Conservation (phyloP, 2,797 vertebrate species). For the Acipenser ruthenus region DNA sequence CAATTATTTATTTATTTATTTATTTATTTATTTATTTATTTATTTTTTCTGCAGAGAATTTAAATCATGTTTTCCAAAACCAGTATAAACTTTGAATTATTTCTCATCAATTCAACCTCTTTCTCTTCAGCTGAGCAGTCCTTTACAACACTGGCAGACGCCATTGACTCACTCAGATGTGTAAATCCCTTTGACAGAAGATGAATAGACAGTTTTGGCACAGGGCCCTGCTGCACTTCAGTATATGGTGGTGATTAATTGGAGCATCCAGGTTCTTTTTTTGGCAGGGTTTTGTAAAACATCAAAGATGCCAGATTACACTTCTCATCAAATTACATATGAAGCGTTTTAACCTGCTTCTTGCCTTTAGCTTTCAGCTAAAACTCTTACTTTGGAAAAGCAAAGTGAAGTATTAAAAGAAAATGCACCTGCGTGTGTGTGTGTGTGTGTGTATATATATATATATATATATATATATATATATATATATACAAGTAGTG, state of each 20-base stretch:
- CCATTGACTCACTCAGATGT: slow-evolving; percentile 49
- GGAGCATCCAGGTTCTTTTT: slow-evolving; percentile 57
- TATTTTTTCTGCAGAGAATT: slow-evolving; percentile 1
- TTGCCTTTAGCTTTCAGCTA: slow-evolving; percentile 47
- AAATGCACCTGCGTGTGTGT: too few relatives aligned
- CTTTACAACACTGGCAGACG: slow-evolving; percentile 17
- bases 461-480: too few relatives aligned
- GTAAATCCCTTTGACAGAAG: slow-evolving; percentile 61
- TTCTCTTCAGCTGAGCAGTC: slow-evolving; percentile 39
- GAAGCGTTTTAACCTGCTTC: slow-evolving; percentile 28
- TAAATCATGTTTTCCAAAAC: background rate
- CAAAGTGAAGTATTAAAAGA: slow-evolving; percentile 12
- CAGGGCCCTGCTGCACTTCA: slow-evolving; percentile 48
- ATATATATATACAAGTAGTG: too few relatives aligned
- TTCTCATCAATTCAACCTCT: slow-evolving; percentile 7
- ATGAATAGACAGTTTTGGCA: slow-evolving; percentile 64
- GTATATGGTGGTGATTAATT: slow-evolving; percentile 56
- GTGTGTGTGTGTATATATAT: too few relatives aligned
- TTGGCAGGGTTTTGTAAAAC: slow-evolving; percentile 49
- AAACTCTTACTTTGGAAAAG: slow-evolving; percentile 27
- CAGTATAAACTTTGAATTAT: slow-evolving; percentile 2
- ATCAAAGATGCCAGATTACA: slow-evolving; percentile 49
- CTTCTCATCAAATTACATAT: slow-evolving; percentile 33
- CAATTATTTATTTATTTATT: too few relatives aligned
- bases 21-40: background rate